phyloP scores from a whole-genome alignment of 2,888 invertebrate genomes.

The Drosophila macrospina region DNA sequence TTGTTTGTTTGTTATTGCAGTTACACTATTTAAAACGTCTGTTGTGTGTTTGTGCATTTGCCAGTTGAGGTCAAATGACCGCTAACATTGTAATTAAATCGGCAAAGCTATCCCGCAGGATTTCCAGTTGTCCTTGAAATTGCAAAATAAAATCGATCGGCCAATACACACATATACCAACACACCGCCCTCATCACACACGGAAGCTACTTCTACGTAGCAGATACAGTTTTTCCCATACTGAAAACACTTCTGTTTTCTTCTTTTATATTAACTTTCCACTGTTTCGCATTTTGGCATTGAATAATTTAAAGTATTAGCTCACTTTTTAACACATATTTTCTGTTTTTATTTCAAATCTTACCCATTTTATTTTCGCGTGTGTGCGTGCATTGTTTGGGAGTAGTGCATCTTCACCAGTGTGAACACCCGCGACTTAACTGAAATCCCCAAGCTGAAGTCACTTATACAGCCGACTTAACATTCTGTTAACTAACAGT shows the following conservation, averaged over 20 bases:
- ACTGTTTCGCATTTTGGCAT: background rate
- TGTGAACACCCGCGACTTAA: slow-evolving; percentile 25
- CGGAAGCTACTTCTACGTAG: slow-evolving; percentile 57
- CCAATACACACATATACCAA: slow-evolving; percentile 66
- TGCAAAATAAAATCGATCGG: slow-evolving; percentile 81
- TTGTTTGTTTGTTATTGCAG: slow-evolving; percentile 32
- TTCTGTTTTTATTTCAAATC: slow-evolving; percentile 67
- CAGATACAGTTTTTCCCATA: slow-evolving; percentile 43
- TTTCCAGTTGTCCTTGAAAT: slow-evolving; percentile 76
- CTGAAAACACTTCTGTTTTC: slow-evolving; percentile 30
- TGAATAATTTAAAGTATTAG: slow-evolving; percentile 4
- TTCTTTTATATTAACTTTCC: slow-evolving; percentile 7
- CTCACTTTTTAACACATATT: slow-evolving; percentile 32
- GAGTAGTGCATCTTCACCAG: slow-evolving; percentile 58
- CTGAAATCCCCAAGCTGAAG: slow-evolving; percentile 21
- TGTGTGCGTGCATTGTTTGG: slow-evolving; percentile 67
- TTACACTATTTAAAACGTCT: slow-evolving; percentile 25
- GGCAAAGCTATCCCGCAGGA: slow-evolving; percentile 68
- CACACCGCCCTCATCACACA: slow-evolving; percentile 37
- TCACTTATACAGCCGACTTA: background rate
- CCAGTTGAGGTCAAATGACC: slow-evolving; percentile 14
- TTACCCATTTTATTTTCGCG: slow-evolving; percentile 77
- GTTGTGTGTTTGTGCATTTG: slow-evolving; percentile 8
- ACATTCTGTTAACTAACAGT: no score
- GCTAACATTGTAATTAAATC: slow-evolving; percentile 15